Percentiles rank a stretch among this genome's conserved stretches.
These are phyloP conservation scores for Chrysodeixis includens DNA, from an alignment of 2,888 invertebrate species.

Conservation along the genomic window DNA sequence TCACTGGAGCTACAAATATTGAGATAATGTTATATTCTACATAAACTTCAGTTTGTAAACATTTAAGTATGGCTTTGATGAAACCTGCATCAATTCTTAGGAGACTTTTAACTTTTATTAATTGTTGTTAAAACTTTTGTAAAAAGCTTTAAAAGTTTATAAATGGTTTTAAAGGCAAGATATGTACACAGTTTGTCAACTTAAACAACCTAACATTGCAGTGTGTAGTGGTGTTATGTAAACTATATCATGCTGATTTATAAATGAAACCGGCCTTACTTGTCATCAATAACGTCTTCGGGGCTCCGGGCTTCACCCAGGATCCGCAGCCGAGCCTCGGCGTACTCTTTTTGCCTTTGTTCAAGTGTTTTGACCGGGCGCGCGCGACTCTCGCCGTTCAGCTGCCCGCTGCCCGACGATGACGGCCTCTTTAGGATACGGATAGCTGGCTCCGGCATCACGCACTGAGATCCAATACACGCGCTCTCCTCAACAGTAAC, in stretches of 20 bases:
- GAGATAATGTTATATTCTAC: not conserved
- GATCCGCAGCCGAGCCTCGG: conserved; percentile 96
- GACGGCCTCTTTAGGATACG: conserved; percentile 93
- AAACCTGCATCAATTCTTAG: not conserved
- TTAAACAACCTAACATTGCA: conserved; percentile 13
- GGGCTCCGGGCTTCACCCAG: conserved; percentile 95
- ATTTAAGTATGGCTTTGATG: not conserved
- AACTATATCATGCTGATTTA: conserved; percentile 38
- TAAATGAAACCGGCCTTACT: conserved; percentile 77
- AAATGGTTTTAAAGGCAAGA: not conserved
- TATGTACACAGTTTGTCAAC: conserved; percentile 1
- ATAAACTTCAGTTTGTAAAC: not conserved
- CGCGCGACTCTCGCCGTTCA: conserved; percentile 87
- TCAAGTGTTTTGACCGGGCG: conserved; percentile 95
- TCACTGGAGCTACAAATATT: conserved; percentile 16
- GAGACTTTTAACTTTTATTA: not conserved
- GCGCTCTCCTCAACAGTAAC: conserved; percentile 93
- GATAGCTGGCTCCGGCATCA: conserved; percentile 94
- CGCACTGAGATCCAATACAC: conserved; percentile 91
- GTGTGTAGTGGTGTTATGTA: conserved; percentile 54
- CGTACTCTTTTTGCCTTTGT: conserved; percentile 98
- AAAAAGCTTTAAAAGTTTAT: not conserved
- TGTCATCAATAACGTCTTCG: conserved; percentile 92
- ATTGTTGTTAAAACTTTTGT: not conserved
- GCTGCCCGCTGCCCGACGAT: conserved; percentile 90